phyloP scores from a whole-genome alignment of 2,888 invertebrate species.

The Plagodis pulveraria region DNA sequence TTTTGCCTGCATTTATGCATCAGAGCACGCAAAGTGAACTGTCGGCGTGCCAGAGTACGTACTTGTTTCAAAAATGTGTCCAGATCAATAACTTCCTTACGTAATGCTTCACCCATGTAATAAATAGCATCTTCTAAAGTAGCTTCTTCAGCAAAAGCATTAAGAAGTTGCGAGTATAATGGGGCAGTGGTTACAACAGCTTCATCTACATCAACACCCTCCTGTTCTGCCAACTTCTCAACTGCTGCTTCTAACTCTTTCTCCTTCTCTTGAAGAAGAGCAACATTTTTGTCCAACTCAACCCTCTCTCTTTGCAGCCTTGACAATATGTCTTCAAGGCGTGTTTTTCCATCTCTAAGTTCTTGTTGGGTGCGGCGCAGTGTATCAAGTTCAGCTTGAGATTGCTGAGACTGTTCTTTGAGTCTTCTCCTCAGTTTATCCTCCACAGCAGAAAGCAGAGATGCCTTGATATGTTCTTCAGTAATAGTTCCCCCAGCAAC shows the following conservation, averaged over 20 bases:
- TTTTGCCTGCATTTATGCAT: slow-evolving; percentile 99
- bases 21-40: slow-evolving; percentile 97
- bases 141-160: slow-evolving; percentile 98
- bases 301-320: slow-evolving; percentile 91
- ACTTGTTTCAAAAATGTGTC: slow-evolving; percentile 99
- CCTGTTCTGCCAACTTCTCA: slow-evolving; percentile 90
- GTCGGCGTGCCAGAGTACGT: slow-evolving; percentile 96
- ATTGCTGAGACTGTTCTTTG: slow-evolving; percentile 95
- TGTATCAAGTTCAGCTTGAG: slow-evolving; percentile 96
- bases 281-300: slow-evolving; percentile 94
- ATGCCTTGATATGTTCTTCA: slow-evolving; percentile 97
- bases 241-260: slow-evolving; percentile 93
- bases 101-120: slow-evolving; percentile 97
- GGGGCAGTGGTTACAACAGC: slow-evolving; percentile 98
- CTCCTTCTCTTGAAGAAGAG: slow-evolving; percentile 93
- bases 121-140: slow-evolving; percentile 99
- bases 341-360: slow-evolving; percentile 92
- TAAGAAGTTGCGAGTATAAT: slow-evolving; percentile 97
- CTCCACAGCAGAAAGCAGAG: slow-evolving; percentile 96
- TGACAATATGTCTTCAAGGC: slow-evolving; percentile 91
- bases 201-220: slow-evolving; percentile 96
- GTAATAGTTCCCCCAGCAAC: slow-evolving; percentile 92
- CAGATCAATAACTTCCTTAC: slow-evolving; percentile 96
- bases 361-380: slow-evolving; percentile 94
- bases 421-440: slow-evolving; percentile 95